Base-by-base conservation (phyloP, 2,113 vertebrate genomes). In the Chiloscyllium plagiosum region DNA sequence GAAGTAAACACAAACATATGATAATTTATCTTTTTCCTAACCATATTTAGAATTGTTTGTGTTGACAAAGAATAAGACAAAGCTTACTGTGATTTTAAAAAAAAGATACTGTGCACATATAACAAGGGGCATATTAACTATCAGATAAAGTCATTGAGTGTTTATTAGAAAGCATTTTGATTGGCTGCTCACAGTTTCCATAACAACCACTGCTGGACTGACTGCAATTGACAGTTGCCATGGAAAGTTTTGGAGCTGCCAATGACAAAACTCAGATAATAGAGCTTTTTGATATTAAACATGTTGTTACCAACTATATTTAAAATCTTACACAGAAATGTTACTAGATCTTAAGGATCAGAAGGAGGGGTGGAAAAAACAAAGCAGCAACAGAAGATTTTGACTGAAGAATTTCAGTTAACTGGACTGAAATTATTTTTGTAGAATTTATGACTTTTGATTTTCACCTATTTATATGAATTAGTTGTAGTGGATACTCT, bases 201-300 rank as follows among this genome's bases (percentile, higher is more conserved):
- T 72, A 70, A 42, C 42, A 95, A 72, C 94, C 29, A 95, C 22
- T 69, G 72, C 24, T 76, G 69, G 68, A 0, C 42, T 42, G 37
- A 72, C 47, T 72, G 68, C 94, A 95, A 72, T 72, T 95, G 94
- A 68, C 68, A 50, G 68, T 95, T 69, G 19, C 94, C 69, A 76
- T 95, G 94, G 94, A 72, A 95, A 95, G 76, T 76, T 26, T 52
- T 70, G 68, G 66, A 95, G 15, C 19, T 50, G 47, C 68, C 68
- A 95, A 72, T 76, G 68, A 76, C n/a, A 76, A 70, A 95, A 76
- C 22, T 29, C 68, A 33, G 94, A 52, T 72, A 95, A 33, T 12
- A 72, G 19, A 68, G 33, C 68, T 37, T 52, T 72, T 72, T 13
- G 68, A 72, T 72, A 13, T 19, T 47, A 95, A 6, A 52, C 69